These are phyloP conservation scores for Sitobion miscanthi DNA, from an alignment of 1,140 invertebrate species.

Conservation along the genomic window DNA sequence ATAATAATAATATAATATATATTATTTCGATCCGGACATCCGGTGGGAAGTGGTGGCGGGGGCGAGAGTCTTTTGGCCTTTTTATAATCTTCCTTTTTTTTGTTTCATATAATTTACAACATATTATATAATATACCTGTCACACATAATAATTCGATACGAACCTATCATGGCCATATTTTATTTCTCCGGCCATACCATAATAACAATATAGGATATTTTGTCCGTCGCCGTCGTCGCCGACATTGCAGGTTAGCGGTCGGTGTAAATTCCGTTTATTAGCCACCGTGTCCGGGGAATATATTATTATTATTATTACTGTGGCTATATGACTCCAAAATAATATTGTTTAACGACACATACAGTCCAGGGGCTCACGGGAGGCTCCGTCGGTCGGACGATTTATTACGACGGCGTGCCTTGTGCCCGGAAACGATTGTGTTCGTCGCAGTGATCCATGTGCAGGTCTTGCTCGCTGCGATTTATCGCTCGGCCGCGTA, in stretches of 20 bases:
- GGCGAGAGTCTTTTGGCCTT: too few species aligned
- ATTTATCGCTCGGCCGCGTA: background rate
- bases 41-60: too few species aligned
- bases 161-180: too few species aligned
- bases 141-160: too few species aligned
- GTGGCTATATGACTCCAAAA: background rate
- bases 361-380: background rate
- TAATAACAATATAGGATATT: too few species aligned
- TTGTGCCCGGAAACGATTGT: background rate
- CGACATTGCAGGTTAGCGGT: background rate
- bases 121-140: background rate
- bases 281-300: background rate
- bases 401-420: background rate
- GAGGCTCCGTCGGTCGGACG: background rate
- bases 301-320: background rate
- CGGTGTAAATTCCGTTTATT: background rate
- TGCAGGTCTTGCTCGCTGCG: background rate
- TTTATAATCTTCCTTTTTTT: background rate
- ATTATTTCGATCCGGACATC: background rate
- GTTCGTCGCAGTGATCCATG: background rate
- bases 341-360: background rate
- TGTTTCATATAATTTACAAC: slow-evolving; percentile 9
- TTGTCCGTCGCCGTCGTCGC: too few species aligned
- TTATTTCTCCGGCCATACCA: too few species aligned
- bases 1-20: background rate